phyloP scores from a whole-genome alignment of 2,888 invertebrate genomes.

The Dryococelus australis region DNA sequence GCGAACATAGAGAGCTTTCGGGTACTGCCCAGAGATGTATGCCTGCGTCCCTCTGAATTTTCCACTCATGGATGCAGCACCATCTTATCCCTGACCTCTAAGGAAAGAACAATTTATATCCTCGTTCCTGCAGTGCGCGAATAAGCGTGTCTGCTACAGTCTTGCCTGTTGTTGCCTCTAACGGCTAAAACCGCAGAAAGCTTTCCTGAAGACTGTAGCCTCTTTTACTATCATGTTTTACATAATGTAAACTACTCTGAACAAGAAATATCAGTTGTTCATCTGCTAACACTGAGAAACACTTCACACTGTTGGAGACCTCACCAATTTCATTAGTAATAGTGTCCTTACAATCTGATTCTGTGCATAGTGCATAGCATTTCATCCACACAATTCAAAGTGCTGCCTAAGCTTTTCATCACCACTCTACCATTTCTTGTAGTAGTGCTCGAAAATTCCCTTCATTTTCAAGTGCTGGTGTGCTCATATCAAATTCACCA shows the following conservation, averaged over 20 bases:
- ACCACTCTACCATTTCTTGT: not conserved
- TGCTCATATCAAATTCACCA: not conserved
- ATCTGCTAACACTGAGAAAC: constrained; percentile 21
- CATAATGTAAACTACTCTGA: not conserved
- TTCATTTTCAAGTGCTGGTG: not conserved
- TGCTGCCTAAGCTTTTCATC: not conserved
- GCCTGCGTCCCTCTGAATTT: not conserved
- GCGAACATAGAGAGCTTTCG: not conserved
- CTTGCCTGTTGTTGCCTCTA: not conserved
- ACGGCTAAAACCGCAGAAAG: not conserved
- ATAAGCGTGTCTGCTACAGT: not conserved
- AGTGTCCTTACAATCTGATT: constrained; percentile 4
- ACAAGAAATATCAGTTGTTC: not conserved
- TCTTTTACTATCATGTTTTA: not conserved
- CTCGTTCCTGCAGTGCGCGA: not conserved
- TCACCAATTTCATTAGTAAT: not conserved
- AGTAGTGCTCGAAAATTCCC: not conserved
- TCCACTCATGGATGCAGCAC: not conserved
- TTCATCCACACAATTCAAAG: not conserved
- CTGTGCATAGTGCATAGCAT: not conserved
- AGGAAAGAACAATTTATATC: not conserved
- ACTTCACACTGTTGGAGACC: not conserved
- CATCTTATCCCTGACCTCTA: not conserved
- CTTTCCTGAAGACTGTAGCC: not conserved
- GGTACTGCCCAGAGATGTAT: not conserved